A percentile compares a stretch with the other conserved stretches of the same genome.
These are phyloP conservation scores for Alfaro cultratus DNA, from an alignment of 2,797 vertebrate genomes.

Conservation along the genomic window DNA sequence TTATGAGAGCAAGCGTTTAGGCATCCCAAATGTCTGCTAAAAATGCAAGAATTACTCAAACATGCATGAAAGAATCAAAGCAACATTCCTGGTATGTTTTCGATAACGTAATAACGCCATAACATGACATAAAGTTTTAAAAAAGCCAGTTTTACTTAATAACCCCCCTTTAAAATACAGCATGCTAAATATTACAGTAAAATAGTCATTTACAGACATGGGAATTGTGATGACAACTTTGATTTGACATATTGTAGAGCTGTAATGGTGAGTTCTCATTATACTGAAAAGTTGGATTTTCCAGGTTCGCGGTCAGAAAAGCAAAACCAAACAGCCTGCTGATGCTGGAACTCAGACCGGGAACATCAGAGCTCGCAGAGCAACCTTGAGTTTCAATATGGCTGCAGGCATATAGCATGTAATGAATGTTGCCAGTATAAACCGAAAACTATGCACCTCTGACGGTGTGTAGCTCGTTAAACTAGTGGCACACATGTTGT, in stretches of 20 bases:
- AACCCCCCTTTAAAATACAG: neutral
- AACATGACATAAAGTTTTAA: too few relatives aligned
- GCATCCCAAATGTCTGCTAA: too few relatives aligned
- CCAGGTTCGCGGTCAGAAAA: neutral
- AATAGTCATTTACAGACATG: neutral
- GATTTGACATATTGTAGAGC: neutral
- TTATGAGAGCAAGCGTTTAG: too few relatives aligned
- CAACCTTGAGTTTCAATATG: neutral
- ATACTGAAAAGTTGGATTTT: neutral
- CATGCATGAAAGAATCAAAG: too few relatives aligned
- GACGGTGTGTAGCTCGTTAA: neutral
- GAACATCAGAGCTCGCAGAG: neutral
- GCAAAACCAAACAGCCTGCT: neutral
- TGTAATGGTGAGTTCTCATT: neutral
- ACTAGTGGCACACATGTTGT: neutral
- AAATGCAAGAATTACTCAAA: too few relatives aligned
- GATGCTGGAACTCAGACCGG: neutral
- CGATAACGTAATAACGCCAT: too few relatives aligned
- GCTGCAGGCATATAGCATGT: neutral
- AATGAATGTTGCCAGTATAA: neutral
- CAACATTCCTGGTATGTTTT: too few relatives aligned
- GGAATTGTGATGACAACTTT: neutral
- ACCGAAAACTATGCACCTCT: neutral
- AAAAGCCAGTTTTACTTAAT: too few relatives aligned
- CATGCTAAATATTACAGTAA: neutral